These are phyloP conservation scores for Maccullochella peelii DNA, from an alignment of 2,113 vertebrate species.

Conservation along the genomic window DNA sequence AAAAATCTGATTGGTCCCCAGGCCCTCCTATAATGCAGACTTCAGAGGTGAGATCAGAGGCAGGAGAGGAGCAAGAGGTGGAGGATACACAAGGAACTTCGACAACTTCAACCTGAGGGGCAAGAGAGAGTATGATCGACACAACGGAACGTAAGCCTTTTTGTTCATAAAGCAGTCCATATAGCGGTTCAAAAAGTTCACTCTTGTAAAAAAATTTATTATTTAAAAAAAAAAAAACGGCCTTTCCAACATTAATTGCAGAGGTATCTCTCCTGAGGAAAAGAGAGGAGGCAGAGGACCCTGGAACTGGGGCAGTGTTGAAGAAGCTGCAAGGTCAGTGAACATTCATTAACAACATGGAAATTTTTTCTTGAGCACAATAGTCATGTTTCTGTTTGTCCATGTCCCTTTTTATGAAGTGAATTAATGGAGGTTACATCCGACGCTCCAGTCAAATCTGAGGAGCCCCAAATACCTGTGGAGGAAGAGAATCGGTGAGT, in stretches of 20 bases:
- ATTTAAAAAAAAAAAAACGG: too few species aligned
- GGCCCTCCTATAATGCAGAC: slow-evolving; percentile 78
- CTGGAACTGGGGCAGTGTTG: slow-evolving; percentile 84
- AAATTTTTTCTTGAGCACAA: not conserved
- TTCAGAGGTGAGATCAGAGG: slow-evolving; percentile 73
- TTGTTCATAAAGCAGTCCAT: not conserved
- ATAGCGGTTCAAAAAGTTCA: too few species aligned
- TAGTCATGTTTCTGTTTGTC: not conserved
- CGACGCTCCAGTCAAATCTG: slow-evolving; percentile 57
- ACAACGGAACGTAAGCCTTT: slow-evolving; percentile 84
- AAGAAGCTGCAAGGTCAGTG: slow-evolving; percentile 76
- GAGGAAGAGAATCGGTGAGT: slow-evolving; percentile 85
- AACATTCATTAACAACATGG: not conserved
- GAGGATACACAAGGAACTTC: slow-evolving; percentile 73
- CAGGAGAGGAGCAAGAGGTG: slow-evolving; percentile 84
- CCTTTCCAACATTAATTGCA: slow-evolving; percentile 43
- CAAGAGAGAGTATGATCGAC: slow-evolving; percentile 89
- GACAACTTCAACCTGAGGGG: slow-evolving; percentile 86
- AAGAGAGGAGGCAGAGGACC: slow-evolving; percentile 84
- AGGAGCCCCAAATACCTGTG: slow-evolving; percentile 75
- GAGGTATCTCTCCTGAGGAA: slow-evolving; percentile 85
- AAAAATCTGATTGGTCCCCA: slow-evolving; percentile 20
- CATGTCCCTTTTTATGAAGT: slow-evolving; percentile 69
- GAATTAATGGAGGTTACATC: slow-evolving; percentile 77
- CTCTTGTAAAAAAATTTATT: too few species aligned